phyloP scores from a whole-genome alignment of 2,888 invertebrate species.

The Athrips mouffetella region DNA sequence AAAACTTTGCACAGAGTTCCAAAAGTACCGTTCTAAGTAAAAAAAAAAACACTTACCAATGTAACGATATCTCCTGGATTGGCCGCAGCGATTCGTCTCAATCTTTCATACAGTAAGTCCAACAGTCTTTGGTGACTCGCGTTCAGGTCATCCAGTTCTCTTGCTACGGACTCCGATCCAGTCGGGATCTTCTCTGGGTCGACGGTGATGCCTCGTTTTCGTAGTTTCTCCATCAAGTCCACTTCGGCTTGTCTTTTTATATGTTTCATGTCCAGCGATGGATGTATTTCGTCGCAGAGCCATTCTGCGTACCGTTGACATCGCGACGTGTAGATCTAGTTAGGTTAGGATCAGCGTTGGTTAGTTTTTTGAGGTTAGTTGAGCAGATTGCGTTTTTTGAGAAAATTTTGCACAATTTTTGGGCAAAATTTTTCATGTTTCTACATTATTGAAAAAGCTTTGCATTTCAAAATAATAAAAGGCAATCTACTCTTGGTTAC shows the following conservation, averaged over 20 bases:
- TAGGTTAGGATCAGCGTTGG: slow-evolving; percentile 70
- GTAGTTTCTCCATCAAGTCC: slow-evolving; percentile 57
- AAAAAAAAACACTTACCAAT: slow-evolving; percentile 80
- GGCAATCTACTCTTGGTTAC: slow-evolving; percentile 26
- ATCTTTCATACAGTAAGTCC: slow-evolving; percentile 82
- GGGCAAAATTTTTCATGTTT: background rate
- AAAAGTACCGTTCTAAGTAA: background rate
- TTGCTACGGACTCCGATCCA: slow-evolving; percentile 87
- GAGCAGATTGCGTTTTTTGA: slow-evolving; percentile 38
- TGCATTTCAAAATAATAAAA: no score
- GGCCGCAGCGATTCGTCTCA: slow-evolving; percentile 82
- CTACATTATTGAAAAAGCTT: no score
- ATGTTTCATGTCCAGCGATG: slow-evolving; percentile 82
- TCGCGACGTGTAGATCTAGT: slow-evolving; percentile 91
- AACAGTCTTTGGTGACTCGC: slow-evolving; percentile 85
- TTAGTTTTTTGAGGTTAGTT: slow-evolving; percentile 74
- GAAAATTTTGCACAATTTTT: background rate
- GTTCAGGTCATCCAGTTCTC: slow-evolving; percentile 89
- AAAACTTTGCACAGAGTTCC: background rate
- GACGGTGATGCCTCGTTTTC: slow-evolving; percentile 43
- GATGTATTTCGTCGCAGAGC: slow-evolving; percentile 89
- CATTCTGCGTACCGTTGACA: slow-evolving; percentile 90
- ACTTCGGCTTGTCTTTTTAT: slow-evolving; percentile 62
- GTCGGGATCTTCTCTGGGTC: slow-evolving; percentile 48
- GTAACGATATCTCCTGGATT: slow-evolving; percentile 86